Conservation (phyloP, 2,113 vertebrate species). For the Xiphophorus couchianus region DNA sequence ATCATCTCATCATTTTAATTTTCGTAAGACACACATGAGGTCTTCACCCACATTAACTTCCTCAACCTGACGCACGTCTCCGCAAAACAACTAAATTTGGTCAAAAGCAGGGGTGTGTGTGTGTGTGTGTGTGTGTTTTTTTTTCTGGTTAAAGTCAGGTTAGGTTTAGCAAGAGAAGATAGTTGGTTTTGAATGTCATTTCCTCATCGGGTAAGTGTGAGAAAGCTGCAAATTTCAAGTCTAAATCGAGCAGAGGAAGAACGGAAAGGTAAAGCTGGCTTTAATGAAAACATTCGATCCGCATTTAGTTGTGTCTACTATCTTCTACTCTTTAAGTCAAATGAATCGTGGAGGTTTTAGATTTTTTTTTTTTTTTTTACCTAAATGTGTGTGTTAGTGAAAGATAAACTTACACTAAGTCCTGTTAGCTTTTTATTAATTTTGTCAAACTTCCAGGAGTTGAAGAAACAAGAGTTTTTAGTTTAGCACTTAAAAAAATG, state of each 20-base stretch:
- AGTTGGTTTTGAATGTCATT: constrained; percentile 9
- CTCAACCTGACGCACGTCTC: constrained; percentile 19
- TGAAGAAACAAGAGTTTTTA: too few species aligned
- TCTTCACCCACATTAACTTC: constrained; percentile 46
- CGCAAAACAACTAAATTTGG: not conserved
- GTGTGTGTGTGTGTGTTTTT: too few species aligned
- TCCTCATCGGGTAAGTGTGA: constrained; percentile 40
- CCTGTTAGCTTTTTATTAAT: too few species aligned
- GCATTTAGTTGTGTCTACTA: too few species aligned
- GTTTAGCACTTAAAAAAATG: too few species aligned
- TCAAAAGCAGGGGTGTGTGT: too few species aligned
- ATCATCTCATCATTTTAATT: constrained; percentile 6
- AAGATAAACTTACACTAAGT: too few species aligned
- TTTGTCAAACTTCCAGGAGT: too few species aligned
- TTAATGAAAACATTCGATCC: not conserved
- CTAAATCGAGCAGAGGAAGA: not conserved
- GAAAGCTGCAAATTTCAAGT: constrained; percentile 19
- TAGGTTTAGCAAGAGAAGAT: not conserved
- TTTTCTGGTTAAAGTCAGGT: not conserved
- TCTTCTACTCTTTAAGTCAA: too few species aligned
- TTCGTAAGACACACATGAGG: constrained; percentile 40
- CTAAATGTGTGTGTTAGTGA: too few species aligned
- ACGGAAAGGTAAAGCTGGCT: not conserved
- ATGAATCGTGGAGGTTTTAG: too few species aligned
- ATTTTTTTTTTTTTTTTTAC: too few species aligned